Conservation (phyloP, 2,888 invertebrate species). For the Nasonia oneida region DNA sequence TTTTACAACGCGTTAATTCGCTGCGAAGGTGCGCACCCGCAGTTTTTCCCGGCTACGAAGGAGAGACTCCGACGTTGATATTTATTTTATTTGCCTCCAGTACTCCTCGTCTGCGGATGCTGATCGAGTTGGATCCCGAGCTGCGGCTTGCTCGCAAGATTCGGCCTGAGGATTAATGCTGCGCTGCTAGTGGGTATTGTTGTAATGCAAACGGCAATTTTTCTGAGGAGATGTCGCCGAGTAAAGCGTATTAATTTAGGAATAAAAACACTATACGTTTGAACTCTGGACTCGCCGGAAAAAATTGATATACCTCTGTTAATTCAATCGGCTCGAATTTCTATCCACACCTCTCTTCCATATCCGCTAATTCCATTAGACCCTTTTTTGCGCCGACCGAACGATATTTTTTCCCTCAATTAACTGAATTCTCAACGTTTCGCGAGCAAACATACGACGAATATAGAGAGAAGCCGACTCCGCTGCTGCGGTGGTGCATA, state of each 20-base stretch:
- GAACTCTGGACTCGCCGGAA: neutral
- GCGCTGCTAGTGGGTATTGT: neutral
- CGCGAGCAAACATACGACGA: neutral
- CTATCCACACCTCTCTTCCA: neutral
- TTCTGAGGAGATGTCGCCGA: no score
- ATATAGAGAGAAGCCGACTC: neutral
- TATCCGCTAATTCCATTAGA: neutral
- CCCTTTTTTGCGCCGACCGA: neutral
- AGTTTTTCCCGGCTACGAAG: conserved; percentile 16
- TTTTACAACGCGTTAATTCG: conserved; percentile 48
- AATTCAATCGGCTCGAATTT: neutral
- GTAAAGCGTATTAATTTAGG: no score
- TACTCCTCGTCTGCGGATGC: neutral
- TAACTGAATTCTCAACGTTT: neutral
- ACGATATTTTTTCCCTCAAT: neutral
- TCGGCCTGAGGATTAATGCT: neutral
- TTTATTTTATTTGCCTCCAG: conserved; percentile 16
- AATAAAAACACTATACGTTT: neutral
- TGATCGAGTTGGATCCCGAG: conserved; percentile 6
- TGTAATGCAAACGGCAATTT: neutral
- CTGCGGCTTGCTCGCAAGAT: neutral
- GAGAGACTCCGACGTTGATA: conserved; percentile 6
- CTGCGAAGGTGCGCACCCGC: conserved; percentile 32
- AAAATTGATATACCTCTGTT: conserved; percentile 4
- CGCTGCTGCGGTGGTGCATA: neutral